phyloP scores from a whole-genome alignment of 30 jellyfish, hydroid and myxozoan genomes.

The Euphysa ruthae region DNA sequence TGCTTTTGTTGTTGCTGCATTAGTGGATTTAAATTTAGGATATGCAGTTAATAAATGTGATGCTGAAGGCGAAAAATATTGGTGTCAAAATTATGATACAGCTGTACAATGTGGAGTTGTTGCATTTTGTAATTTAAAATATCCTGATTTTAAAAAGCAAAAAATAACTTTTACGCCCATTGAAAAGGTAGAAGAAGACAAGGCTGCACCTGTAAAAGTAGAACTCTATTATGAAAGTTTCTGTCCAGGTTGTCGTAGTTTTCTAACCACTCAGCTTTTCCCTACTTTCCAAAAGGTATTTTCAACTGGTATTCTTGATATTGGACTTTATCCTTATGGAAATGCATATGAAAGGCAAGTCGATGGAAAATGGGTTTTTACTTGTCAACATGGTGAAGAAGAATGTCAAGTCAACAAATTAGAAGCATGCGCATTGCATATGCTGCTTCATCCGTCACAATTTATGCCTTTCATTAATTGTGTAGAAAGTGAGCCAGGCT shows the following conservation, averaged over 20 bases:
- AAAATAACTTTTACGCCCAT: background rate
- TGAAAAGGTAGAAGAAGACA: background rate
- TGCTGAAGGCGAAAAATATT: slow-evolving; percentile 16
- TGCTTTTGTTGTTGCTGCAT: too few relatives aligned
- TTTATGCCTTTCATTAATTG: slow-evolving; percentile 40
- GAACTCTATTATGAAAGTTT: slow-evolving; percentile 40
- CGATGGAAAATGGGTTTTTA: slow-evolving; percentile 33
- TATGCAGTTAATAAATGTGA: slow-evolving; percentile 9
- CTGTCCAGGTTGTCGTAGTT: slow-evolving; percentile 41
- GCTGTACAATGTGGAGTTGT: slow-evolving; percentile 45
- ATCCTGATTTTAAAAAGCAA: background rate
- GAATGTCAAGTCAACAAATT: slow-evolving; percentile 26
- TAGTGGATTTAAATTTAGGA: background rate
- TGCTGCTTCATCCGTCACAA: slow-evolving; percentile 32
- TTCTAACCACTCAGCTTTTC: slow-evolving; percentile 14
- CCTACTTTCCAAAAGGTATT: slow-evolving; percentile 37
- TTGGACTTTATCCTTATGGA: slow-evolving; percentile 45
- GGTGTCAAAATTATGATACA: slow-evolving; percentile 38
- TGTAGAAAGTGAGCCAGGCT: slow-evolving; percentile 37
- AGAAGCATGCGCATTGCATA: slow-evolving; percentile 40
- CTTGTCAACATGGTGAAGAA: slow-evolving; percentile 36
- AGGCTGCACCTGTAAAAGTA: slow-evolving; percentile 30
- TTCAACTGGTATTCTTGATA: slow-evolving; percentile 20
- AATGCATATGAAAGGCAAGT: slow-evolving; percentile 42
- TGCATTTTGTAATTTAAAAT: slow-evolving; percentile 7